phyloP scores from a whole-genome alignment of 2,113 vertebrate genomes.

The Lophochroa leadbeateri region DNA sequence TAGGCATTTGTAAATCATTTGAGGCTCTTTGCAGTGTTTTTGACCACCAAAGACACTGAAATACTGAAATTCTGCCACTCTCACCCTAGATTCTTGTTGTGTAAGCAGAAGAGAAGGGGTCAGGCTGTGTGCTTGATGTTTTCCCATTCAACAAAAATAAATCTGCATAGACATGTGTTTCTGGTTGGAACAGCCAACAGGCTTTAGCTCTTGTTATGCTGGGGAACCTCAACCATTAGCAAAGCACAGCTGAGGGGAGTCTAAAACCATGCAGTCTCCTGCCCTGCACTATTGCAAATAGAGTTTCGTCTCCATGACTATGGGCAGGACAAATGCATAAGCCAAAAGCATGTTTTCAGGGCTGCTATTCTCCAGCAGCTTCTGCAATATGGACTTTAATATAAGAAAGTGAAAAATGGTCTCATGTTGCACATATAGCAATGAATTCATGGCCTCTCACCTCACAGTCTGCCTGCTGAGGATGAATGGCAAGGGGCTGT shows the following conservation, averaged over 20 bases:
- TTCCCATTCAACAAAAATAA: neutral
- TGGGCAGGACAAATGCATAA: neutral
- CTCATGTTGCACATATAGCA: neutral
- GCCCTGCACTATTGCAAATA: fast-evolving
- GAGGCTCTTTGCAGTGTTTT: neutral
- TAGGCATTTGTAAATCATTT: neutral
- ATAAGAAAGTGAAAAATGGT: neutral
- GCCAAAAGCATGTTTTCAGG: neutral
- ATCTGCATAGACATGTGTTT: neutral
- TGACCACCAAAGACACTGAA: neutral
- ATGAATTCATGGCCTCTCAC: fast-evolving
- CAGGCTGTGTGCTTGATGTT: neutral
- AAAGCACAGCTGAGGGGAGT: fast-evolving
- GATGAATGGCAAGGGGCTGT: neutral
- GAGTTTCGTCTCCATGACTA: neutral
- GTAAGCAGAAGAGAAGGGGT: neutral
- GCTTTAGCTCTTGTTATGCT: neutral
- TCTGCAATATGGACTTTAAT: neutral
- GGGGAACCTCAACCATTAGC: neutral
- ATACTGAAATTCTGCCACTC: neutral
- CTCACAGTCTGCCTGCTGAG: neutral
- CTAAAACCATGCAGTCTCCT: neutral
- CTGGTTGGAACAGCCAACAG: neutral
- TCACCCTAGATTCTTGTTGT: neutral
- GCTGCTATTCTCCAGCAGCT: neutral